These are phyloP conservation scores for Brachyopa scutellaris DNA, from an alignment of 2,888 invertebrate genomes.

Conservation along the genomic window DNA sequence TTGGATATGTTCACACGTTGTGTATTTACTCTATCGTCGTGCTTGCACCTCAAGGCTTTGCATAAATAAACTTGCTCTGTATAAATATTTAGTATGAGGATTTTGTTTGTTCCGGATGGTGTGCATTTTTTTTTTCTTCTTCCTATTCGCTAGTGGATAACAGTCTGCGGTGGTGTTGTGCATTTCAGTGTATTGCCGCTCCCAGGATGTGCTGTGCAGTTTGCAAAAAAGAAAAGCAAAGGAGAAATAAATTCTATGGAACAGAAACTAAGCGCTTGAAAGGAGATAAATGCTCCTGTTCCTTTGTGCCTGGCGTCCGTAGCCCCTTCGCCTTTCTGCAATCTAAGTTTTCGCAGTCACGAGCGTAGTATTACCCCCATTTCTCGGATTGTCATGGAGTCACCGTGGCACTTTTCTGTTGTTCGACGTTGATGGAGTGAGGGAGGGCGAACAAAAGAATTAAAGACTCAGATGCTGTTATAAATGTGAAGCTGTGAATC, in stretches of 20 bases:
- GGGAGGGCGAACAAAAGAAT: conserved; percentile 7
- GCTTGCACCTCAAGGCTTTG: conserved; percentile 37
- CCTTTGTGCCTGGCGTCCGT: too few relatives aligned
- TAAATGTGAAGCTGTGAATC: too few relatives aligned
- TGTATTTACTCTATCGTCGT: conserved; percentile 15
- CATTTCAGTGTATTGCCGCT: neutral
- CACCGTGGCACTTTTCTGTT: conserved; percentile 6
- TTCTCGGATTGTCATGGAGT: conserved; percentile 24
- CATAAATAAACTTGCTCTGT: conserved; percentile 54
- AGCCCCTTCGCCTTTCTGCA: neutral
- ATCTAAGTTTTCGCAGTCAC: neutral
- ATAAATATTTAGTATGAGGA: conserved; percentile 18
- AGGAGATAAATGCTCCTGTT: neutral
- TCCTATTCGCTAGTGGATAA: too few relatives aligned
- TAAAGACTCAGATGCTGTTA: too few relatives aligned
- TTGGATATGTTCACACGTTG: neutral
- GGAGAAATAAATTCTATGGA: neutral
- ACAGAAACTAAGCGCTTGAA: neutral
- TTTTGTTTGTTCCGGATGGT: conserved; percentile 52
- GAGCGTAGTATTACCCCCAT: conserved; percentile 24
- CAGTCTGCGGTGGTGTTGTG: neutral
- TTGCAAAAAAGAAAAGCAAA: neutral
- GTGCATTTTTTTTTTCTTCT: conserved; percentile 12
- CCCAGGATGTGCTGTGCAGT: neutral
- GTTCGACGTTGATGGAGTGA: conserved; percentile 1